A percentile compares a stretch with the other conserved stretches of the same genome.
Conservation (phyloP, 1,140 invertebrate species). For the Diachasmimorpha longicaudata region DNA sequence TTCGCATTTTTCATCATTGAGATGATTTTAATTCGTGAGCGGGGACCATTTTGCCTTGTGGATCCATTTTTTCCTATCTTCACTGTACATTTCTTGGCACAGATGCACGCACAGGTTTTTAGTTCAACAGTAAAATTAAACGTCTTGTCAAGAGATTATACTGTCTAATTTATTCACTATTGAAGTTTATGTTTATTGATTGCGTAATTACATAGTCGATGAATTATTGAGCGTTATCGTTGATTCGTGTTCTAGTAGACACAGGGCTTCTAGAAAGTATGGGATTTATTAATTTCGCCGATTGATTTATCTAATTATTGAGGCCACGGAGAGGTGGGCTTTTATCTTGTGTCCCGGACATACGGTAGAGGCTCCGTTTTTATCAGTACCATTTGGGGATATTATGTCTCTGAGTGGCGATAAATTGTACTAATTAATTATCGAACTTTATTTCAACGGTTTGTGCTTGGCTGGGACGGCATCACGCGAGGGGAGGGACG, state of each 20-base stretch:
- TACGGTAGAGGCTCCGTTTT: not conserved
- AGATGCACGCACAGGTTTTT: not conserved
- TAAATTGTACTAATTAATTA: slow-evolving; percentile 60
- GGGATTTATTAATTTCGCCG: not conserved
- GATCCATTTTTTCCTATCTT: too few relatives aligned
- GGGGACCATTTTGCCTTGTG: too few relatives aligned
- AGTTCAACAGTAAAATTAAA: slow-evolving; percentile 7
- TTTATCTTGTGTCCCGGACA: not conserved
- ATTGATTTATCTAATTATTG: not conserved
- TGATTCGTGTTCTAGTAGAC: not conserved
- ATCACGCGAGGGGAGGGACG: not conserved
- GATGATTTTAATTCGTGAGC: too few relatives aligned
- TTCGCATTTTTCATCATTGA: too few relatives aligned
- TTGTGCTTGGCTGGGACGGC: slow-evolving; percentile 30
- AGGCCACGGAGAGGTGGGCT: not conserved
- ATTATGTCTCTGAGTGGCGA: slow-evolving; percentile 36
- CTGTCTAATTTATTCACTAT: slow-evolving; percentile 2
- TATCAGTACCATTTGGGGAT: not conserved
- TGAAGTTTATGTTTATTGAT: not conserved
- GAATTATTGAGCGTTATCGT: not conserved
- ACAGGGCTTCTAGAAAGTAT: not conserved
- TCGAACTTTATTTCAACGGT: slow-evolving; percentile 48
- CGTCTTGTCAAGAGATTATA: not conserved
- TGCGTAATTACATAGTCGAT: not conserved
- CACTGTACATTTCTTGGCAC: not conserved